These are phyloP conservation scores for Cantharis rustica DNA, from an alignment of 2,888 invertebrate genomes.

Conservation along the genomic window DNA sequence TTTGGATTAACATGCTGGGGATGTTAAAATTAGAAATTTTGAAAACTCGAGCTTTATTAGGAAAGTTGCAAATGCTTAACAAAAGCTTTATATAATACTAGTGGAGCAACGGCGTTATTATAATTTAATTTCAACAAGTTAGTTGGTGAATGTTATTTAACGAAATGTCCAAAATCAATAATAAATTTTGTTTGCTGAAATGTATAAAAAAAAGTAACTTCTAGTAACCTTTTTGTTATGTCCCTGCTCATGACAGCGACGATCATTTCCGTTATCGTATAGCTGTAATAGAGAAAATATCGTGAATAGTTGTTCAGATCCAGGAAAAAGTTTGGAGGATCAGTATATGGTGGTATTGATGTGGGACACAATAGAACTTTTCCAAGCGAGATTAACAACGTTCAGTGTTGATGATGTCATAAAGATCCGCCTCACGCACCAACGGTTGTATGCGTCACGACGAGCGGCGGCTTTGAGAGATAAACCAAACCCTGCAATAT, in stretches of 20 bases:
- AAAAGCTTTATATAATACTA: neutral
- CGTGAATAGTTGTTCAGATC: neutral
- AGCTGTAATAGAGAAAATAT: neutral
- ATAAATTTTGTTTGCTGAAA: neutral
- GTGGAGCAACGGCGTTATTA: neutral
- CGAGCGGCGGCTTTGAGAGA: conserved; percentile 43
- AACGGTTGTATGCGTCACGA: conserved; percentile 43
- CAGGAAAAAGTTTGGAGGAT: neutral
- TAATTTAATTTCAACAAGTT: neutral
- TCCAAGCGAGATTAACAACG: conserved; percentile 44
- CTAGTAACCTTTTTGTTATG: neutral
- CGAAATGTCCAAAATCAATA: neutral
- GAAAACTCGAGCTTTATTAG: neutral
- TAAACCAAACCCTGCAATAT: conserved; percentile 32
- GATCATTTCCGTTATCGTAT: conserved; percentile 2
- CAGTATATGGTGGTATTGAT: conserved; percentile 3
- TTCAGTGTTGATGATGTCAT: conserved; percentile 46
- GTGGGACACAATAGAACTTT: conserved; percentile 32
- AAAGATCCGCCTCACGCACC: conserved; percentile 36
- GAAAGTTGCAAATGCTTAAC: neutral
- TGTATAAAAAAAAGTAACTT: neutral
- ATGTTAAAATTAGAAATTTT: neutral
- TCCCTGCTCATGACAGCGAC: neutral
- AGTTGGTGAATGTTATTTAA: neutral
- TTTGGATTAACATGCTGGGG: neutral